Evolutionary conservation across 2,888 invertebrate genomes (phyloP).

Genomic region (Tetheella fluctuosa): DNA sequence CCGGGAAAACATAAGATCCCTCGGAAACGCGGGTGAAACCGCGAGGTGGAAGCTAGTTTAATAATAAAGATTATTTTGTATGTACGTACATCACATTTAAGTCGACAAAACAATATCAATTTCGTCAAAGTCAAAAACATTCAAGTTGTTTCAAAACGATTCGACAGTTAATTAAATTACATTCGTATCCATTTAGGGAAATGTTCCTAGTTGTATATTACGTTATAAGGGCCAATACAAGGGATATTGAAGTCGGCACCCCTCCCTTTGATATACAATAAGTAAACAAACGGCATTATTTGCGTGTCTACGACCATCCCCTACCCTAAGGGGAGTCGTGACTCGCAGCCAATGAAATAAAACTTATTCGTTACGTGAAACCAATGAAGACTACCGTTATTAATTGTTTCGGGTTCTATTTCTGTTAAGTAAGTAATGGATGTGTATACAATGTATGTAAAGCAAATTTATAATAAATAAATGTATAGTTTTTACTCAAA

Average conservation of each 20-base stretch:
- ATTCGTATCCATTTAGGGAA: not conserved
- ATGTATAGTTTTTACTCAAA: too few relatives aligned
- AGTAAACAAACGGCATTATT: constrained; percentile 8
- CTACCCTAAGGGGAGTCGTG: not conserved
- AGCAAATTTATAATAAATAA: too few relatives aligned
- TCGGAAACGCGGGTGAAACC: too few relatives aligned
- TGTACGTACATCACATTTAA: too few relatives aligned
- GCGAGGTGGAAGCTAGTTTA: too few relatives aligned
- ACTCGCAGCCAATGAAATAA: constrained; percentile 5
- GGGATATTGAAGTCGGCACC: not conserved
- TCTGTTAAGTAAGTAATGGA: not conserved
- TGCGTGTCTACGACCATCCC: constrained; percentile 1
- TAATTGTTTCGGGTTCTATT: constrained; percentile 1
- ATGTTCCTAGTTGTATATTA: not conserved
- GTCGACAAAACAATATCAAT: not conserved
- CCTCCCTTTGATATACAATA: not conserved
- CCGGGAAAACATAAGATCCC: too few relatives aligned
- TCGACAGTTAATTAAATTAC: not conserved
- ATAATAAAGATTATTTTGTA: too few relatives aligned
- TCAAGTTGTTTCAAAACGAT: not conserved
- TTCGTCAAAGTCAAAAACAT: not conserved
- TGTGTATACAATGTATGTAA: too few relatives aligned
- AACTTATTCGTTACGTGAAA: constrained; percentile 3
- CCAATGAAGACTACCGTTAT: not conserved
- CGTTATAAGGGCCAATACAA: not conserved